Evolutionary conservation across 2,888 invertebrate species (phyloP).

Genomic region (Euphydryas editha): DNA sequence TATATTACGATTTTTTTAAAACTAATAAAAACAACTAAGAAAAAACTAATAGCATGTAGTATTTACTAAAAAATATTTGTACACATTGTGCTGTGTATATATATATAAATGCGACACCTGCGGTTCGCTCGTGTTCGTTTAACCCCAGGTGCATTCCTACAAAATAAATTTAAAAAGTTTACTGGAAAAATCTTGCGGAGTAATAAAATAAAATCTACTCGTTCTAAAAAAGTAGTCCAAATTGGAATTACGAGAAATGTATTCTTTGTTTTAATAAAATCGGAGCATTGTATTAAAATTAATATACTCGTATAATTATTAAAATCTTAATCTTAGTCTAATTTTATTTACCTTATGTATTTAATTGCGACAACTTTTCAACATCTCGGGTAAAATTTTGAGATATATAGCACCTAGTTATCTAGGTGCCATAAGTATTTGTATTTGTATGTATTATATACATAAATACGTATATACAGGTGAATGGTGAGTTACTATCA

Average conservation of each 20-base stretch:
- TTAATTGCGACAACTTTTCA: too few species aligned
- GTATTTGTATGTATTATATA: too few species aligned
- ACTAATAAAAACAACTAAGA: background rate
- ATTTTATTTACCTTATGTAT: too few species aligned
- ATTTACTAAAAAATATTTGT: slow-evolving; percentile 7
- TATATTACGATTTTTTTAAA: too few species aligned
- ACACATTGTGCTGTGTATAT: slow-evolving; percentile 14
- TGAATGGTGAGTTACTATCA: too few species aligned
- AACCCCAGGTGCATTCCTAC: slow-evolving; percentile 17
- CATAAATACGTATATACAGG: too few species aligned
- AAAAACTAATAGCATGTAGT: background rate
- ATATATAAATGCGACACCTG: slow-evolving; percentile 18
- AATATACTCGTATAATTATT: too few species aligned
- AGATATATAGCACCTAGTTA: too few species aligned
- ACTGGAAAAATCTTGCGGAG: slow-evolving; percentile 11
- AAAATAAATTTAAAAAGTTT: slow-evolving; percentile 21
- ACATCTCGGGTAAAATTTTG: too few species aligned
- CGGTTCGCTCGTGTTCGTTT: slow-evolving; percentile 17
- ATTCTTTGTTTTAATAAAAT: background rate
- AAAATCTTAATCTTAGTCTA: too few species aligned
- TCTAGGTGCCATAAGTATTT: too few species aligned
- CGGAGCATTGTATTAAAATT: too few species aligned
- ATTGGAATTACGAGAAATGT: background rate
- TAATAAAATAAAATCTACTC: slow-evolving; percentile 2
- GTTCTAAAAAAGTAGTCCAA: background rate